Percentiles rank a stretch among this genome's conserved stretches.
Evolutionary conservation across 1,140 invertebrate genomes (phyloP).

Genomic region (Scylla paramamosain): DNA sequence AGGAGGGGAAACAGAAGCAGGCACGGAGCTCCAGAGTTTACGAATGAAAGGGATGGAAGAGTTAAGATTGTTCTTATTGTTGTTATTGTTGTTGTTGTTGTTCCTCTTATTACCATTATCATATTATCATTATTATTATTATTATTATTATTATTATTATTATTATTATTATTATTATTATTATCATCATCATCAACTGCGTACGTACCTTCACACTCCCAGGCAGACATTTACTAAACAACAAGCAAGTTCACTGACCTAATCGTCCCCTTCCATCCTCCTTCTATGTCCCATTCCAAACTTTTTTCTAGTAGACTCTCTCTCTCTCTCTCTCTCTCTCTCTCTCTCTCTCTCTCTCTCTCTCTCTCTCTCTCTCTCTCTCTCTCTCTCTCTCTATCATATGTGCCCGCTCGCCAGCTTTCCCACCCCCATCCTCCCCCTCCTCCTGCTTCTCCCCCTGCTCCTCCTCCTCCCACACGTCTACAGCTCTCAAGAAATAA

Average conservation of each 20-base stretch:
- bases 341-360: background rate
- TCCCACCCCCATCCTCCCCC: background rate
- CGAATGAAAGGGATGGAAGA: no score
- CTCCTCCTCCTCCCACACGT: background rate
- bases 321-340: slow-evolving; percentile 26
- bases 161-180: no score
- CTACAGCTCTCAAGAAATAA: background rate
- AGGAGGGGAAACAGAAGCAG: no score
- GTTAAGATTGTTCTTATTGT: no score
- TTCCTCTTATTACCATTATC: no score
- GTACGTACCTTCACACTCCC: no score
- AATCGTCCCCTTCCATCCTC: background rate
- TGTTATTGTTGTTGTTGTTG: no score
- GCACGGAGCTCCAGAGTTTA: no score
- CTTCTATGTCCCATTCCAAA: background rate
- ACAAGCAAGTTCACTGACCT: background rate
- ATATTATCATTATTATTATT: no score
- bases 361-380: slow-evolving; percentile 11
- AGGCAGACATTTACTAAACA: no score
- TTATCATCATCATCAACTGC: no score
- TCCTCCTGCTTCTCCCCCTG: background rate
- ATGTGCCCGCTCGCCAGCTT: background rate
- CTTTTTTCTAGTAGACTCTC: background rate
- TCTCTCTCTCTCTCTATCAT: background rate
- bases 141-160: no score